Base-by-base conservation (phyloP, 2,797 vertebrate genomes). In the Alauda arvensis region DNA sequence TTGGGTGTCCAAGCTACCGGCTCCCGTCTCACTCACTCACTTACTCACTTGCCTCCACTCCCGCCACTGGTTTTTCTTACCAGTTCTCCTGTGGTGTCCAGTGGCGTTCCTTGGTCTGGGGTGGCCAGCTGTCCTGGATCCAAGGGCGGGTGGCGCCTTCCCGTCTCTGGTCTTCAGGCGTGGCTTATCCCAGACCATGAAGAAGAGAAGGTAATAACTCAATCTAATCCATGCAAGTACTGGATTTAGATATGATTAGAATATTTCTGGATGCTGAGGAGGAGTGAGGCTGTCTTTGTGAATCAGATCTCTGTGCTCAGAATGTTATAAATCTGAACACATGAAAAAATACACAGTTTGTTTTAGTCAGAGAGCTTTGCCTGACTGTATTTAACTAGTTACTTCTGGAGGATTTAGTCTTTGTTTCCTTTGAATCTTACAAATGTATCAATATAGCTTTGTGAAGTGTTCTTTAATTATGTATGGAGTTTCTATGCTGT, bases 401-500 rank as follows among this genome's bases (percentile, higher is more conserved):
- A 24, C 4, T 8, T 66, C 17, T 53, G 57, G 28, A 83, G 33
- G 13, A 28, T 80, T 83, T 62, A 62, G 15, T 57, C 39, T 76
- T 55, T 51, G 16, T 90, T 88, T 45, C 42, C 40, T 85, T 61
- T 59, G 31, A 82, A 8, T 76, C 45, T 84, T 6, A 12, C 42
- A 60, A 77, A 60, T 49, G 26, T 1, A 56, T 23, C 39, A 80
- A 4, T 61, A 34, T 17, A 62, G 23, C 14, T 85, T 59, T 59
- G 11, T 55, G 2, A n/a, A 37, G 14, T 68, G 21, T 76, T 83
- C 18, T 75, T 63, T 23, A 52, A 43, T 57, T 61, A 34, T 9
- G 4, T 10, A 12, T 24, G 45, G 26, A 63, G 26, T n/a, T 74
- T 23, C 12, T 89, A 12, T 2, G 5, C 28, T 2, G 0, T 69